These are phyloP conservation scores for Aurelia sp. DNA, from an alignment of 30 jellyfish, hydroid and myxozoan species.

Conservation along the genomic window DNA sequence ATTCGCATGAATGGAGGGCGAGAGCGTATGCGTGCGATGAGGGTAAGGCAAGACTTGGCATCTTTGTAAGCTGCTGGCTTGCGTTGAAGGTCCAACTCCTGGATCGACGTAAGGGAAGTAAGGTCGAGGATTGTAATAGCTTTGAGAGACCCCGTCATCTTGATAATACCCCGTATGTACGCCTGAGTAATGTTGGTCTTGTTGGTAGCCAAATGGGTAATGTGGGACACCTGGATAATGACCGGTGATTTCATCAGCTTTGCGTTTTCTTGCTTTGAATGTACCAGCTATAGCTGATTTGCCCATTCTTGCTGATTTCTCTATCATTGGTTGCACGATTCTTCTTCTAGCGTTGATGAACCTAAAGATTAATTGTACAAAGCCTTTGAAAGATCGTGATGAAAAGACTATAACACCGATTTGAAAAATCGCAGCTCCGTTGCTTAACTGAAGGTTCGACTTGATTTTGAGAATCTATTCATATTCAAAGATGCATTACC, in stretches of 20 bases:
- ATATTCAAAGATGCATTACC: no score
- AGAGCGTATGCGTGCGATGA: conserved; percentile 56
- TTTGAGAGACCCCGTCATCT: conserved; percentile 23
- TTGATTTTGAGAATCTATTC: no score
- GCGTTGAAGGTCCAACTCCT: conserved; percentile 19
- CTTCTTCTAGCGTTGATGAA: conserved; percentile 95
- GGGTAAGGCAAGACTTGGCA: conserved; percentile 60
- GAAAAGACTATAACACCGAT: no score
- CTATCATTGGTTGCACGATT: conserved; percentile 98
- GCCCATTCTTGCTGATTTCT: conserved; percentile 93
- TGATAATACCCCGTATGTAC: conserved; percentile 43
- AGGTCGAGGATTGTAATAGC: conserved; percentile 43
- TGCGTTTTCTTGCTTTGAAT: conserved; percentile 62
- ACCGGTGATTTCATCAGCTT: conserved; percentile 47
- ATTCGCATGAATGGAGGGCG: conserved; percentile 41
- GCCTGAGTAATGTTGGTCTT: conserved; percentile 45
- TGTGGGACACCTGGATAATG: conserved; percentile 30
- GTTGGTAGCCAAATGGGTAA: conserved; percentile 51
- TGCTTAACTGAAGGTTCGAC: no score
- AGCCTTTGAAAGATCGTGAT: no score
- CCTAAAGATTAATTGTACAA: conserved; percentile 51
- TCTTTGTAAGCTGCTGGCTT: conserved; percentile 18
- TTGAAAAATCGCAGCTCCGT: no score
- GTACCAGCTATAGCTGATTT: conserved; percentile 84
- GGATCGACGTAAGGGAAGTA: conserved; percentile 45